Conservation (phyloP, 2,113 vertebrate genomes). For the Anguilla rostrata region DNA sequence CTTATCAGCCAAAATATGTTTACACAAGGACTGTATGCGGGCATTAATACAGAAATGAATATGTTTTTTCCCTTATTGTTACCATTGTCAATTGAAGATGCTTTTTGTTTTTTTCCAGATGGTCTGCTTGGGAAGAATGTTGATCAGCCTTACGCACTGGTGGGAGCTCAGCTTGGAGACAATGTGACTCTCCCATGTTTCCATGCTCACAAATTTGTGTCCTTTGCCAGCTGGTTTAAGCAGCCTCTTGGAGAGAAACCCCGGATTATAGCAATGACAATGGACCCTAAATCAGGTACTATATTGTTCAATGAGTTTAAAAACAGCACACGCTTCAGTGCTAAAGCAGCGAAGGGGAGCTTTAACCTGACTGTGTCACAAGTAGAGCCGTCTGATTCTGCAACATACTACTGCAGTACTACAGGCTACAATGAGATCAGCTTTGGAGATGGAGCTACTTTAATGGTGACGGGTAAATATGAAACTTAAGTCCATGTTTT, state of each 20-base stretch:
- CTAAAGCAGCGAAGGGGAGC: conserved; percentile 28
- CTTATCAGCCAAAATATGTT: neutral
- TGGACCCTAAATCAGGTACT: neutral
- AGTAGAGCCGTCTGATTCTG: conserved; percentile 33
- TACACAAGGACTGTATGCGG: too few relatives aligned
- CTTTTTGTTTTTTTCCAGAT: conserved; percentile 7
- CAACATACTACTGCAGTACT: conserved; percentile 42
- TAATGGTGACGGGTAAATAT: conserved; percentile 45
- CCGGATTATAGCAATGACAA: conserved; percentile 23
- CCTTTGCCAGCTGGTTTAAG: conserved; percentile 36
- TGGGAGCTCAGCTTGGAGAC: conserved; percentile 23
- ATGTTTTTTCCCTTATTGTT: neutral
- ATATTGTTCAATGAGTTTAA: neutral
- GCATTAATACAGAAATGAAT: neutral
- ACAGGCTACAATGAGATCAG: neutral
- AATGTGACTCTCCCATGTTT: conserved; percentile 37
- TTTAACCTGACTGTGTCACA: conserved; percentile 37
- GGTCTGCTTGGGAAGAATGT: neutral
- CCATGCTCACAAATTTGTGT: fast-evolving
- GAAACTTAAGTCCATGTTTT: too few relatives aligned
- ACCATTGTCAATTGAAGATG: neutral
- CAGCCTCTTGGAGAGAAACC: conserved; percentile 26
- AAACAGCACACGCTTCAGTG: neutral
- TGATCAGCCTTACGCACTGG: neutral
- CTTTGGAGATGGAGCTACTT: conserved; percentile 27